phyloP scores from a whole-genome alignment of 1,140 invertebrate genomes.

The Anagrus nilaparvatae region DNA sequence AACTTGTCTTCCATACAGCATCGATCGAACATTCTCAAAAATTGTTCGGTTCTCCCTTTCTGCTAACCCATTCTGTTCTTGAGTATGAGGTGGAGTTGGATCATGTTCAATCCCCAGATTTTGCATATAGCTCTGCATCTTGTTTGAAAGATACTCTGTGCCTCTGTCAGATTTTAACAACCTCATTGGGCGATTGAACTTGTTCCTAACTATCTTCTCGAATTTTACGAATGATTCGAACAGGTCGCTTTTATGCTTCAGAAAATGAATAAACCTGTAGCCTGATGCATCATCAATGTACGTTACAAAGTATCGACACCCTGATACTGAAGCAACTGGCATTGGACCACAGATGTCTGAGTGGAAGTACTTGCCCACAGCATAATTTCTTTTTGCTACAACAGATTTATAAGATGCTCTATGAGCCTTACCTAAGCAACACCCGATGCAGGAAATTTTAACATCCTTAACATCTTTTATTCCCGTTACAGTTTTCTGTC shows the following conservation, averaged over 20 bases:
- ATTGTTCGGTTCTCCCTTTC: slow-evolving; percentile 34
- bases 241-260: slow-evolving; percentile 13
- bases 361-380: slow-evolving; percentile 12
- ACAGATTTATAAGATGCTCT: slow-evolving; percentile 8
- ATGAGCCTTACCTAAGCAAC: slow-evolving; percentile 3
- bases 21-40: slow-evolving; percentile 27
- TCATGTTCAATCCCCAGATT: background rate
- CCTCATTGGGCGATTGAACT: slow-evolving; percentile 15
- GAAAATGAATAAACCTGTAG: slow-evolving; percentile 11
- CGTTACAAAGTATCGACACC: slow-evolving; percentile 23
- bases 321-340: slow-evolving; percentile 18
- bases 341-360: slow-evolving; percentile 29
- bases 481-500: too few relatives aligned
- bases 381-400: background rate
- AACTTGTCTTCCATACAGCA: slow-evolving; percentile 28
- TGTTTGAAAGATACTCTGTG: slow-evolving; percentile 13
- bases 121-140: slow-evolving; percentile 10
- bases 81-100: slow-evolving; percentile 24
- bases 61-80: slow-evolving; percentile 30
- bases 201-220: slow-evolving; percentile 5
- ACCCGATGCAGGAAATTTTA: slow-evolving; percentile 11
- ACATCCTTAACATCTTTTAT: too few relatives aligned
- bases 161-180: slow-evolving; percentile 16
- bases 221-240: slow-evolving; percentile 13
- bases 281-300: slow-evolving; percentile 23